These are phyloP conservation scores for Channallabes apus DNA, from an alignment of 2,797 vertebrate genomes.

Conservation along the genomic window DNA sequence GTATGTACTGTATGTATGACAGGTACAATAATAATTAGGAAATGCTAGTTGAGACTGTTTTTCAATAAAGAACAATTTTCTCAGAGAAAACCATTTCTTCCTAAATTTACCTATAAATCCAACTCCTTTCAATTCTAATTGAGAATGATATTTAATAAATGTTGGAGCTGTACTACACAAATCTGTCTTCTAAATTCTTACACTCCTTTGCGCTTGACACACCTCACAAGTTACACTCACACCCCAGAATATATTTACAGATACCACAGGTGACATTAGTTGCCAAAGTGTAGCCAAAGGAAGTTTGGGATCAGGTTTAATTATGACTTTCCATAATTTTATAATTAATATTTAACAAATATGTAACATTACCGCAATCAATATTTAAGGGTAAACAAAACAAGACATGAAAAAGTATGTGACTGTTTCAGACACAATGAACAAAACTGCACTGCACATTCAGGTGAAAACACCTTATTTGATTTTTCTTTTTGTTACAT, in stretches of 20 bases:
- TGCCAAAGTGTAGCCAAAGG: background rate
- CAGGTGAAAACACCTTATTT: background rate
- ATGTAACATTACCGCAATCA: background rate
- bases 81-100: background rate
- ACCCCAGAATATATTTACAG: background rate
- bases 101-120: background rate
- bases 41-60: background rate
- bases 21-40: background rate
- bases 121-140: background rate
- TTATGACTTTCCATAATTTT: background rate
- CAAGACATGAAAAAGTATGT: background rate
- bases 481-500: no score
- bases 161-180: background rate
- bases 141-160: background rate
- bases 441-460: background rate
- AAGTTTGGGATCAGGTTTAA: background rate
- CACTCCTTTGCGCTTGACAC: background rate
- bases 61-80: background rate
- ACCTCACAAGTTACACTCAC: background rate
- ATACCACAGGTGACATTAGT: background rate
- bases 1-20: no score
- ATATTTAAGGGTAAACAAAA: background rate
- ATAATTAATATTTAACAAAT: background rate
- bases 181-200: background rate
- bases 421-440: background rate